phyloP scores from a whole-genome alignment of 1,140 invertebrate genomes.

The Telenomus remus region DNA sequence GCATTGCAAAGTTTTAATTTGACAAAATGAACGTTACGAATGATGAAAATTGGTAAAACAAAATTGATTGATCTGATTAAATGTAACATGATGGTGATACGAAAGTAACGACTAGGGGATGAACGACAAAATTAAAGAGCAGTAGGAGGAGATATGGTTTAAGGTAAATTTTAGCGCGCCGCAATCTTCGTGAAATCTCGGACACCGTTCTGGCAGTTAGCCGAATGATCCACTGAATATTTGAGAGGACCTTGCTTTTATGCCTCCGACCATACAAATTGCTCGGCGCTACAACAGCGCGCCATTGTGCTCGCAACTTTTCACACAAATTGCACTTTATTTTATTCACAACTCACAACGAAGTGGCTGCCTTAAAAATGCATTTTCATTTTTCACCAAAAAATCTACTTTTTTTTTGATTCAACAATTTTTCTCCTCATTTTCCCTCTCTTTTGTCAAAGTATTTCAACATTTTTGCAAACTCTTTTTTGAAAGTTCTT shows the following conservation, averaged over 20 bases:
- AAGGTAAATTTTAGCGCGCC: slow-evolving; percentile 66
- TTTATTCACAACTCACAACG: slow-evolving; percentile 36
- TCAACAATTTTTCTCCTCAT: slow-evolving; percentile 3
- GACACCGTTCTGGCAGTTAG: slow-evolving; percentile 71
- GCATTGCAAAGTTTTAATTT: too few species aligned
- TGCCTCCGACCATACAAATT: slow-evolving; percentile 41
- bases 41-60: too few species aligned
- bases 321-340: slow-evolving; percentile 44
- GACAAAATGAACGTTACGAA: too few species aligned
- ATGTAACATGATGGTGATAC: too few species aligned
- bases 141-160: slow-evolving; percentile 59
- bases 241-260: slow-evolving; percentile 66
- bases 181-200: slow-evolving; percentile 75
- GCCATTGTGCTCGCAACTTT: slow-evolving; percentile 45
- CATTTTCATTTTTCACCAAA: slow-evolving; percentile 17
- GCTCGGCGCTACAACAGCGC: slow-evolving; percentile 31
- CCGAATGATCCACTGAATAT: slow-evolving; percentile 73
- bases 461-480: slow-evolving; percentile 4
- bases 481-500: slow-evolving; percentile 1
- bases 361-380: slow-evolving; percentile 16
- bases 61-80: too few species aligned
- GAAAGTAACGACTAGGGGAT: slow-evolving; percentile 47
- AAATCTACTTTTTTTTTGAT: neutral
- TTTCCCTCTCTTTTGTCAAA: neutral
- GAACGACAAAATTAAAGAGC: slow-evolving; percentile 57